Evolutionary conservation across 2,888 invertebrate genomes (phyloP).

Genomic region (Himalopsyche japonica): DNA sequence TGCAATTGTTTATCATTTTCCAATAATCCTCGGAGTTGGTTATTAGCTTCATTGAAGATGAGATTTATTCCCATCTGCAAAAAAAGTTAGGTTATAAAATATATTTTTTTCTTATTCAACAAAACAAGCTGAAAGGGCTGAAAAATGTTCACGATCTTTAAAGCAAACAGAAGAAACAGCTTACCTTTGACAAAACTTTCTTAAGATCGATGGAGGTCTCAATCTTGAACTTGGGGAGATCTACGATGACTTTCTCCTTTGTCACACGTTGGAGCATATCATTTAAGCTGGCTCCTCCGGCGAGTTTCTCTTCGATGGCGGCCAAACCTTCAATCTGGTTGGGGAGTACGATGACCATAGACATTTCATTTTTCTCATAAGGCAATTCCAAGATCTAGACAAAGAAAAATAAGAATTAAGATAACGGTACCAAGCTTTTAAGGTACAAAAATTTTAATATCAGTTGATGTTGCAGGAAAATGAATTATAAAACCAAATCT

Average conservation of each 20-base stretch:
- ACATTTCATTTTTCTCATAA: conserved; percentile 69
- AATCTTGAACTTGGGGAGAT: conserved; percentile 79
- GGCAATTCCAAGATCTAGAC: conserved; percentile 71
- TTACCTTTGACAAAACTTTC: conserved; percentile 66
- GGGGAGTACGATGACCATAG: conserved; percentile 78
- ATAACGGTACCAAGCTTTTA: too few relatives aligned
- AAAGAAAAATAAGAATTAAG: not conserved
- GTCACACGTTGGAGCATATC: conserved; percentile 56
- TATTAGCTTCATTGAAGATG: conserved; percentile 62
- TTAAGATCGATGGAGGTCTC: conserved; percentile 72
- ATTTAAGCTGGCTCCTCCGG: conserved; percentile 56
- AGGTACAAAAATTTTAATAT: too few relatives aligned
- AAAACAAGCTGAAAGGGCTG: too few relatives aligned
- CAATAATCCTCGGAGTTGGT: conserved; percentile 70
- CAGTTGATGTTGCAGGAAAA: too few relatives aligned
- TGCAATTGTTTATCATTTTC: conserved; percentile 53
- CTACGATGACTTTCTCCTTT: conserved; percentile 64
- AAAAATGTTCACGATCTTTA: too few relatives aligned
- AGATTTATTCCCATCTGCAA: conserved; percentile 70
- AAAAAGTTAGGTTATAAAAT: too few relatives aligned
- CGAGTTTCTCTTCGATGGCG: conserved; percentile 65
- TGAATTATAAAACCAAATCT: too few relatives aligned
- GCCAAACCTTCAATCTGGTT: conserved; percentile 67
- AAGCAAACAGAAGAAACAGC: too few relatives aligned
- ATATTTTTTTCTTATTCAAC: too few relatives aligned